Evolutionary conservation across 2,113 vertebrate species (phyloP), one percentile per base, ranked within the genome.

Genomic region (Rhinolophus ferrumequinum): DNA sequence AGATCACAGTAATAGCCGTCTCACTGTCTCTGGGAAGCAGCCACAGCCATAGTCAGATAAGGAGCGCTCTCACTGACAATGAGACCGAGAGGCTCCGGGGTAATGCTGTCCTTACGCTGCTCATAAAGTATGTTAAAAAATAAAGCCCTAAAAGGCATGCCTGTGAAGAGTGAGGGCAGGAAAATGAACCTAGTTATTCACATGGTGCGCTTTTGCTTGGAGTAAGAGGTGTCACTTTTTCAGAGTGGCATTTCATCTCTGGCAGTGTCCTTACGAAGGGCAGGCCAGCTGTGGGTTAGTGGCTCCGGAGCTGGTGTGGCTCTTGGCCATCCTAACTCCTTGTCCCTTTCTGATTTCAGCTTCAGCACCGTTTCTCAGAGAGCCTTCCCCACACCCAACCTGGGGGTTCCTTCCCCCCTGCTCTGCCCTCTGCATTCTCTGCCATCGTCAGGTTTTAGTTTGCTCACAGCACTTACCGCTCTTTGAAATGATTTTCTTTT

Each of bases 81-180:
- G 52, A 72, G 72, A 24, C 15, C 14, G 33, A 26, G 75, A 41
- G 83, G 75, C 60, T 56, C 41, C 4, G 56, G 60, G 80, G 52
- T 72, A 72, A 47, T 79, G 19, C 50, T 50, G 33, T 56, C 24
- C 94, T 76, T 92, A 64, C 13, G 58, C 8, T 22, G 11, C 47
- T 95, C 76, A 41, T 90, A 94, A 88, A 88, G 47, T 56, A 73
- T 75, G 81, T 64, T 95, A 73, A 94, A 96, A 88, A 96, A 88
- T 38, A 62, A 95, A 94, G 75, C 33, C 84, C 89, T 92, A 44
- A 83, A 84, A 88, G 84, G 85, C 81, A 64, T 33, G 75, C 52
- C 64, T 52, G 30, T 85, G 84, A 97, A 73, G 89, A 92, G 66
- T 50, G 44, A 75, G 38, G 92, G 64, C n/a, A 81, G 84, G 90